Conservation (phyloP, 2,888 invertebrate species). For the Podotricha telesiphe region DNA sequence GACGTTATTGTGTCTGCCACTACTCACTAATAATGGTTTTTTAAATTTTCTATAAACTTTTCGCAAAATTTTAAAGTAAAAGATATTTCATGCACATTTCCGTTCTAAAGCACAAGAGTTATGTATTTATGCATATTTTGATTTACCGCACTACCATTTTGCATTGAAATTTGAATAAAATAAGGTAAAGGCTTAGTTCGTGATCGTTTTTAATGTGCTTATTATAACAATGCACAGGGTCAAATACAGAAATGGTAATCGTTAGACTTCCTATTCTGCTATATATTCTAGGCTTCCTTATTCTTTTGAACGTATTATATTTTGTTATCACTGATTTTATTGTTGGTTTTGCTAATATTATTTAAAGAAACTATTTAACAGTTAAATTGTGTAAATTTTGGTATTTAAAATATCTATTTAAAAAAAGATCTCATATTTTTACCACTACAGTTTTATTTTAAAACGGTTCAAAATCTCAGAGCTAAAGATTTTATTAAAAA, state of each 20-base stretch:
- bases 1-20: no score
- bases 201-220: conserved; percentile 38
- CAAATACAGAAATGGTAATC: conserved; percentile 56
- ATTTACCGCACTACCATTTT: conserved; percentile 14
- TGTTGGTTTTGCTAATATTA: neutral
- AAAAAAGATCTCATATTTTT: no score
- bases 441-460: no score
- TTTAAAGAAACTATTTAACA: no score
- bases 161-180: conserved; percentile 20
- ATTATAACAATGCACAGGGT: conserved; percentile 46
- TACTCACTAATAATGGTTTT: no score
- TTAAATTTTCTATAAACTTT: neutral
- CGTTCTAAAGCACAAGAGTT: neutral
- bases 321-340: neutral
- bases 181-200: conserved; percentile 15
- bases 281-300: conserved; percentile 24
- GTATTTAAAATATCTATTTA: no score
- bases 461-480: no score
- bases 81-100: neutral
- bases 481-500: no score
- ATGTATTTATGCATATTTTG: conserved; percentile 11
- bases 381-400: no score
- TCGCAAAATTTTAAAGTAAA: no score
- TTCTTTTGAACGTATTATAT: conserved; percentile 12
- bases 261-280: conserved; percentile 53